These are phyloP conservation scores for Cyprinus carpio DNA, from an alignment of 2,113 vertebrate species.

Conservation along the genomic window DNA sequence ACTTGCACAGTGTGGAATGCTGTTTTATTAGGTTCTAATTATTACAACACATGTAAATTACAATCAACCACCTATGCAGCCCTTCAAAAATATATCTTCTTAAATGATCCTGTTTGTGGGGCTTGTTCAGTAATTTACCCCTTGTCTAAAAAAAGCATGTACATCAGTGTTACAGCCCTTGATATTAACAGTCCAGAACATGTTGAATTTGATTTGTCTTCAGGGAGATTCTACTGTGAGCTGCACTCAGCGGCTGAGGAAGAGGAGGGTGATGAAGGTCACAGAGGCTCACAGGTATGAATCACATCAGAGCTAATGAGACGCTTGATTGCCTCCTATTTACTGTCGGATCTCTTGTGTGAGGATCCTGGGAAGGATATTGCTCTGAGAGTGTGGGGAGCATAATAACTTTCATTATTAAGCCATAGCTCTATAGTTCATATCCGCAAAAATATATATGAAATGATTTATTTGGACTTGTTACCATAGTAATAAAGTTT, in stretches of 20 bases:
- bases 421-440: background rate
- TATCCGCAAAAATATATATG: background rate
- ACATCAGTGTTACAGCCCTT: background rate
- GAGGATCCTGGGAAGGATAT: background rate
- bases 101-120: background rate
- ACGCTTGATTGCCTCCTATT: slow-evolving; percentile 5
- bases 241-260: slow-evolving; percentile 66
- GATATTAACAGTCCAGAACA: background rate
- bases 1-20: no score
- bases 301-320: slow-evolving; percentile 26
- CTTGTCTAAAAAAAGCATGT: slow-evolving; percentile 60
- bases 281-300: slow-evolving; percentile 58
- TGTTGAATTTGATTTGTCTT: slow-evolving; percentile 42
- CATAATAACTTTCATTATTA: background rate
- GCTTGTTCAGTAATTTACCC: slow-evolving; percentile 58
- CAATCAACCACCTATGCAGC: background rate
- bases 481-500: background rate
- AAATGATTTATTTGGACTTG: background rate
- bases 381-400: background rate
- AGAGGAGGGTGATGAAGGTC: slow-evolving; percentile 57
- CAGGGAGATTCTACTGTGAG: slow-evolving; percentile 79
- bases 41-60: background rate
- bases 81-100: slow-evolving; percentile 1
- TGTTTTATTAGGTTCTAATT: background rate
- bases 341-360: background rate